Conservation (phyloP, 2,888 invertebrate genomes). For the Drosophila percnosoma region DNA sequence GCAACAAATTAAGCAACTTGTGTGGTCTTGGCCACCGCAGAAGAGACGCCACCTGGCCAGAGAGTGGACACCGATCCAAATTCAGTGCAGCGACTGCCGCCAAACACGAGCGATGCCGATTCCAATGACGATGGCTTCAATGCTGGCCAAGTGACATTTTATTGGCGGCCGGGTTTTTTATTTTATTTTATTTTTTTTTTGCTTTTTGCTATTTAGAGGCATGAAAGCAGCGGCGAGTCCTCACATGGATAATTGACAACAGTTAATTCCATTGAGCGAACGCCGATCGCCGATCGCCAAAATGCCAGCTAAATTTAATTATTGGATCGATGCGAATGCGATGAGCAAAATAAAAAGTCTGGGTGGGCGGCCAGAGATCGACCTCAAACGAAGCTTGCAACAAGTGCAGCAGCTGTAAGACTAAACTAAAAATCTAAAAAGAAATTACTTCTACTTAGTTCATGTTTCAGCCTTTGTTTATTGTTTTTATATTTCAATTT, state of each 20-base stretch:
- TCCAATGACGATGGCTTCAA: constrained; percentile 12
- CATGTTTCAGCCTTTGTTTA: too few species aligned
- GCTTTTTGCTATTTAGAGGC: constrained; percentile 74
- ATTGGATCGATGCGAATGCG: constrained; percentile 46
- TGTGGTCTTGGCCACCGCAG: constrained; percentile 72
- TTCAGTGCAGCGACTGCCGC: constrained; percentile 62
- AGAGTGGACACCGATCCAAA: constrained; percentile 49
- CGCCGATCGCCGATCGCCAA: constrained; percentile 42
- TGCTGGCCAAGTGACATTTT: constrained; percentile 74
- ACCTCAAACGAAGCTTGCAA: background rate
- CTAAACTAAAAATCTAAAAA: background rate
- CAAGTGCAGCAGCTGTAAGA: background rate
- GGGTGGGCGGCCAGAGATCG: constrained; percentile 53
- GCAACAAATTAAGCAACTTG: constrained; percentile 80
- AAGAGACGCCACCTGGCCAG: constrained; percentile 74
- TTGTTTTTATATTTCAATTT: too few species aligned
- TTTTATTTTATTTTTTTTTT: background rate
- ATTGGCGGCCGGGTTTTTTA: constrained; percentile 58
- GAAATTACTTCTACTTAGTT: background rate
- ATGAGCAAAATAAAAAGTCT: constrained; percentile 26
- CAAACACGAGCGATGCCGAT: constrained; percentile 67
- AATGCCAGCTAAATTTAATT: constrained; percentile 74
- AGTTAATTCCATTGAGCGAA: constrained; percentile 75
- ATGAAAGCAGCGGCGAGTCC: constrained; percentile 73
- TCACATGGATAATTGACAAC: constrained; percentile 76